Base-by-base conservation (phyloP, 2,888 invertebrate genomes). In the Scaptomyza caliginosa region DNA sequence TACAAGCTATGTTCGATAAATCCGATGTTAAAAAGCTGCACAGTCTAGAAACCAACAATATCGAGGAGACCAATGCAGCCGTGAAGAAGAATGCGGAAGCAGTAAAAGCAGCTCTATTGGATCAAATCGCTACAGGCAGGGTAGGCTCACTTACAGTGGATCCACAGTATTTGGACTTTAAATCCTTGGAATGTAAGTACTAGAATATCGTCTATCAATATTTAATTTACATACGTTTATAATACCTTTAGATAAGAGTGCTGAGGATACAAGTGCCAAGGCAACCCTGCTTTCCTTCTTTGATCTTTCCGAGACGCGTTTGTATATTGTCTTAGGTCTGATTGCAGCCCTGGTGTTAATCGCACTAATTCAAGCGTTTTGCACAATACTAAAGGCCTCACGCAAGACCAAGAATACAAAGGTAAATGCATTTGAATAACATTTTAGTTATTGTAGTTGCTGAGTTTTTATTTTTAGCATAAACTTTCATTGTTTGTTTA, bases 291-390 rank as follows among this genome's bases (percentile, higher is more conserved):
- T 83, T 55, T 90, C 91, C 34, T 95, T 93, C 92, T 95, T 93
- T 91, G 93, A 93, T 45, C 89, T 95, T 42, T 94, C 95, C 0
- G 94, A 94, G 84, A 94, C 94, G 13, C 96, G 96, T 87, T 92
- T 96, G 64, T 96, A 96, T 92, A 95, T 96, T 65, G 96, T 97
- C 38, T 92, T 96, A 62, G 97, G 95, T 6, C 96, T 96, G 78
- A 94, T 97, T 57, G 94, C 93, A 0, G 96, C 96, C 0, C 91
- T 98, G 39, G 92, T 97, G 28, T 92, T 96, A 17, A 93, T 97
- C 36, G 96, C 96, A 0, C 82, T 97, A 10, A 92, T 97, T 43
- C 97, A 97, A 92, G 97, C 97, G 0, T 94, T 93, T 49, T 96
- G 97, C 89, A 97, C 97, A 2, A 93, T 97, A 43, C 95, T 95